Evolutionary conservation across 2,113 vertebrate species (phyloP).

Genomic region (Numida meleagris): DNA sequence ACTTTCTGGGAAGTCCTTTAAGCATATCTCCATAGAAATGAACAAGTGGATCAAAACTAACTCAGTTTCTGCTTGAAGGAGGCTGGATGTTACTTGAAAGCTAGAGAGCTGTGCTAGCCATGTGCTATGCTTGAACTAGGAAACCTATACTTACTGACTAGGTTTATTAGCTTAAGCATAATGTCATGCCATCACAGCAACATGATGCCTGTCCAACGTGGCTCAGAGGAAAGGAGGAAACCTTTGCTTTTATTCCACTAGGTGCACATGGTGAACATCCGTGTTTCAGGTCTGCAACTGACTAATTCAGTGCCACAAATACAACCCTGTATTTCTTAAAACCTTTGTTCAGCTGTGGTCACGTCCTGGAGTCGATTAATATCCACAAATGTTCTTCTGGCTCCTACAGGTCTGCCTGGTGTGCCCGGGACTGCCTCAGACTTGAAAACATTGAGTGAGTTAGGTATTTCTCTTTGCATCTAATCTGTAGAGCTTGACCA

Average conservation of each 20-base stretch:
- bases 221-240: background rate
- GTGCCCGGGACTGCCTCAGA: background rate
- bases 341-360: background rate
- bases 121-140: background rate
- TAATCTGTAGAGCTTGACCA: background rate
- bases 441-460: background rate
- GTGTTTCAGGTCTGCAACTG: background rate
- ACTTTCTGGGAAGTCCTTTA: background rate
- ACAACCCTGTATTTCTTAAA: background rate
- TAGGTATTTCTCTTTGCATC: background rate
- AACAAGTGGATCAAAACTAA: background rate
- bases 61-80: background rate
- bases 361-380: background rate
- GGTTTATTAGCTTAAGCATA: background rate
- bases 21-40: background rate
- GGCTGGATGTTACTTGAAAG: background rate
- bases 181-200: background rate
- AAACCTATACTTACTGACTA: background rate
- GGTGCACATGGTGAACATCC: background rate
- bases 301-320: background rate
- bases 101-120: background rate
- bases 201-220: background rate
- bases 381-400: background rate
- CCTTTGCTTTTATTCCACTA: background rate
- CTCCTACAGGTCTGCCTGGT: background rate